Evolutionary conservation across 2,113 vertebrate species (phyloP).

Genomic region (Rynchops niger): DNA sequence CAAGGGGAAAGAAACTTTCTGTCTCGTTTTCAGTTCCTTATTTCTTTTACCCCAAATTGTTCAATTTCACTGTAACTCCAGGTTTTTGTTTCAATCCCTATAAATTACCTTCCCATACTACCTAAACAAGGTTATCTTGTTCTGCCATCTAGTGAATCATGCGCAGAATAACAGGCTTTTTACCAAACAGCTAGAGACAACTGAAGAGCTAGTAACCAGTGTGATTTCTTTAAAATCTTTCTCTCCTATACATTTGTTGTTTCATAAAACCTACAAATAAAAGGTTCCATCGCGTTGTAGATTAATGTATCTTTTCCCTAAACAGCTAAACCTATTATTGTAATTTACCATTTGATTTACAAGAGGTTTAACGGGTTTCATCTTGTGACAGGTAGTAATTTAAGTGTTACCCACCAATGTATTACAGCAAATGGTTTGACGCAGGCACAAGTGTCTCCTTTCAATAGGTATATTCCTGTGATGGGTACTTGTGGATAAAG

Average conservation of each 20-base stretch:
- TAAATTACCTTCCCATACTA: not conserved
- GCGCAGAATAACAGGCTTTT: not conserved
- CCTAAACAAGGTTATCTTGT: constrained; percentile 40
- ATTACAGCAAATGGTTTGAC: not conserved
- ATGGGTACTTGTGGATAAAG: not conserved
- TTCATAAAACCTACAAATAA: not conserved
- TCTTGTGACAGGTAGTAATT: not conserved
- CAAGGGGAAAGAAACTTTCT: not conserved
- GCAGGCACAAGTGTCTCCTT: not conserved
- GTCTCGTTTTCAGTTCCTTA: not conserved
- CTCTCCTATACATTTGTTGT: not conserved
- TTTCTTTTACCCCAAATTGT: not conserved
- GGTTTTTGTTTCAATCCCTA: not conserved
- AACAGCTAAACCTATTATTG: not conserved
- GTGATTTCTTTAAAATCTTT: not conserved
- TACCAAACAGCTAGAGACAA: not conserved
- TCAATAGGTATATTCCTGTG: not conserved
- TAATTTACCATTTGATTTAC: not conserved
- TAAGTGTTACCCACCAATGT: not conserved
- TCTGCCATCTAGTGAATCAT: constrained; percentile 66
- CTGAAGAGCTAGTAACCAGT: not conserved
- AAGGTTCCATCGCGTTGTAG: not conserved
- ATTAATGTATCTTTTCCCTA: not conserved
- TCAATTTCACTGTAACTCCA: not conserved
- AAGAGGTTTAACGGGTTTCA: not conserved